A percentile compares a stretch with the other conserved stretches of the same genome.
These are phyloP conservation scores for Nothoprocta pentlandii DNA, from an alignment of 2,113 vertebrate genomes.

Conservation along the genomic window DNA sequence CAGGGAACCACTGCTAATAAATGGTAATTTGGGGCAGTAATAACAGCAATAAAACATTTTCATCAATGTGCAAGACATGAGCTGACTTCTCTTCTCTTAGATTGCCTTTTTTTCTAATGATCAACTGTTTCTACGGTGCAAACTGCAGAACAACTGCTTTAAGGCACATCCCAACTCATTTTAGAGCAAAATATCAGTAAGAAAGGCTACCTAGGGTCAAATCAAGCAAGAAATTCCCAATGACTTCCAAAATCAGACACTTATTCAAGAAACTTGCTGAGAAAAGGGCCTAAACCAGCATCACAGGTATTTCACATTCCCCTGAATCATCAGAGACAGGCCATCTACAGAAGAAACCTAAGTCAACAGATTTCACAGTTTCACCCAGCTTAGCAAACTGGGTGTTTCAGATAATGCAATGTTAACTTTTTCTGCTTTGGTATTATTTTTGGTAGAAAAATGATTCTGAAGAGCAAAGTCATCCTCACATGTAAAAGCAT, in stretches of 20 bases:
- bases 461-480: background rate
- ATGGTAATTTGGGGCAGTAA: background rate
- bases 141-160: background rate
- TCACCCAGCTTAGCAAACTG: background rate
- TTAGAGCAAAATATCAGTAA: background rate
- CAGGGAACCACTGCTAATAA: background rate
- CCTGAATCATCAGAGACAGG: background rate
- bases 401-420: background rate
- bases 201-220: background rate
- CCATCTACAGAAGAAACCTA: background rate
- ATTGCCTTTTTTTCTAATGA: background rate
- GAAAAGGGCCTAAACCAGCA: background rate
- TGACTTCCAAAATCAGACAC: background rate
- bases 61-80: background rate
- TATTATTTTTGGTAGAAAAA: background rate
- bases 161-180: background rate
- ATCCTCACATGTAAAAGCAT: background rate
- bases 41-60: background rate
- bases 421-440: background rate
- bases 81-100: background rate
- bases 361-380: background rate
- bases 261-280: background rate
- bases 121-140: background rate
- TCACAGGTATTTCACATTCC: background rate
- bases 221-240: background rate